Conservation (phyloP, 2,797 vertebrate species). For the Xiphorhynchus erythropygius region DNA sequence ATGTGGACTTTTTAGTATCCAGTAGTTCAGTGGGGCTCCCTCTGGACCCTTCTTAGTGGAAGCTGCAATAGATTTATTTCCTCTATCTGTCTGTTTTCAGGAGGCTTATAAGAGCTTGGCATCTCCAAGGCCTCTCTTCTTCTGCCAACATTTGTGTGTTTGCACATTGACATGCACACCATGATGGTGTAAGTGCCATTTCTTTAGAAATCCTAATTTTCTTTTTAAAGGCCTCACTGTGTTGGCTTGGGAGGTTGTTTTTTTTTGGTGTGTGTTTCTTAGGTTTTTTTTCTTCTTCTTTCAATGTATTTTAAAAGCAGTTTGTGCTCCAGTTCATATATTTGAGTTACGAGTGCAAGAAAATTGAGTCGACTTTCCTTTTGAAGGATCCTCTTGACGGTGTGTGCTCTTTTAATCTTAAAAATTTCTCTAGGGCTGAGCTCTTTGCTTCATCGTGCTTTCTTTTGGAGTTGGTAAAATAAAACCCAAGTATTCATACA, state of each 20-base stretch:
- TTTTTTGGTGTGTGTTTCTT: background rate
- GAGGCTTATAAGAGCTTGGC: background rate
- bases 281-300: background rate
- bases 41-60: background rate
- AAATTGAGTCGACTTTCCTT: background rate
- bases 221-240: background rate
- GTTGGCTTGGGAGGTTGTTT: background rate
- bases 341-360: background rate
- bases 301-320: background rate
- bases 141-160: background rate
- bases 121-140: background rate
- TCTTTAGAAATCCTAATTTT: slow-evolving; percentile 5
- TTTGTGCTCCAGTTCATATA: background rate
- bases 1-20: background rate
- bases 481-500: background rate
- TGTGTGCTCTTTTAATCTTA: background rate
- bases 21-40: background rate
- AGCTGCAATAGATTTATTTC: slow-evolving; percentile 12
- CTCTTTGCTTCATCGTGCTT: background rate
- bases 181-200: background rate
- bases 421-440: background rate
- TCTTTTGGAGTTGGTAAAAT: background rate
- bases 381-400: background rate
- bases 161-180: background rate
- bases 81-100: background rate